Evolutionary conservation across 2,888 invertebrate genomes (phyloP).

Genomic region (Malthinus seriepunctatus): DNA sequence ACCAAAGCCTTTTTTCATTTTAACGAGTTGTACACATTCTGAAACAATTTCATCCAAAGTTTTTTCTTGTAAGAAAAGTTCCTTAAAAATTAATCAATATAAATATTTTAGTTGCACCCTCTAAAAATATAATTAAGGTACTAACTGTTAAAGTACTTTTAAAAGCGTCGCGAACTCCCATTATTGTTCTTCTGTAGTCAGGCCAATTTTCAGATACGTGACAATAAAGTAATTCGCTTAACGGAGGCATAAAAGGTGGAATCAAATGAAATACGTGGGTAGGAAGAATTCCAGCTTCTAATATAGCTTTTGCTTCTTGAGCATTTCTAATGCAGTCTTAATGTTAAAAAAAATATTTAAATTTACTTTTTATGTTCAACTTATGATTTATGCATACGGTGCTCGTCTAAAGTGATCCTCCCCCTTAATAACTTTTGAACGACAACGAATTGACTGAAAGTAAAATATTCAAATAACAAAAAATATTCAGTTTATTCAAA

Average conservation of each 20-base stretch:
- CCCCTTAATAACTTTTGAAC: too few species aligned
- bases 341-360: neutral
- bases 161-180: slow-evolving; percentile 50
- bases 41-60: slow-evolving; percentile 49
- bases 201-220: slow-evolving; percentile 48
- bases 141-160: slow-evolving; percentile 46
- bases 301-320: slow-evolving; percentile 54
- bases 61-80: slow-evolving; percentile 48
- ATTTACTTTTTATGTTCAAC: neutral
- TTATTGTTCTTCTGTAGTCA: slow-evolving; percentile 46
- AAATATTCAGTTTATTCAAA: too few species aligned
- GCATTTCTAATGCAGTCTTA: slow-evolving; percentile 55
- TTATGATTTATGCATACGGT: neutral
- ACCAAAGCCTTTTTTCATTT: slow-evolving; percentile 46
- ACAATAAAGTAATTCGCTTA: slow-evolving; percentile 48
- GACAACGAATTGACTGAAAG: too few species aligned
- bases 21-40: slow-evolving; percentile 49
- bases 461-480: too few species aligned
- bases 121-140: slow-evolving; percentile 4
- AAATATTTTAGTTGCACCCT: neutral
- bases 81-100: slow-evolving; percentile 37
- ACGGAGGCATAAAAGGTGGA: slow-evolving; percentile 45
- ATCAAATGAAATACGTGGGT: slow-evolving; percentile 59
- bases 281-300: slow-evolving; percentile 56
- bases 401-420: neutral